Evolutionary conservation across 2,888 invertebrate genomes (phyloP).

Genomic region (Kuschelorhynchus macadamiae): DNA sequence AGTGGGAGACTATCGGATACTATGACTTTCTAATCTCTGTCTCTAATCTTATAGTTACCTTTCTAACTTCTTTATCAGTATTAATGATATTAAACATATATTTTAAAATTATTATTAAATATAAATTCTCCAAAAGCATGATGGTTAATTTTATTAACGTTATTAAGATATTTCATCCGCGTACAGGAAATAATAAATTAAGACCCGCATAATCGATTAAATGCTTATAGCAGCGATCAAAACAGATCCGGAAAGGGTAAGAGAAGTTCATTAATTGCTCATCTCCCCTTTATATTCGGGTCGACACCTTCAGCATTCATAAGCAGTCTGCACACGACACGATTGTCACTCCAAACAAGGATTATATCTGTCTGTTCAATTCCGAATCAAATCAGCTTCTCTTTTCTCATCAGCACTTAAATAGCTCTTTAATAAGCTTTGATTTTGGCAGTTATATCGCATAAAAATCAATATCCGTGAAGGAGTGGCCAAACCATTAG

Average conservation of each 20-base stretch:
- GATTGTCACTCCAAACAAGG: conserved; percentile 64
- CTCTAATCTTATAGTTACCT: too few species aligned
- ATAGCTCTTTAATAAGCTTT: conserved; percentile 47
- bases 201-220: conserved; percentile 45
- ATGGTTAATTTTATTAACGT: too few species aligned
- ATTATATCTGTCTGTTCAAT: conserved; percentile 58
- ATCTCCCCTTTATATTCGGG: conserved; percentile 65
- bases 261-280: conserved; percentile 67
- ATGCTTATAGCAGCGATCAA: conserved; percentile 40
- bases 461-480: conserved; percentile 42
- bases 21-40: too few species aligned
- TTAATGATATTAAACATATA: too few species aligned
- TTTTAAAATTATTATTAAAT: too few species aligned
- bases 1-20: too few species aligned
- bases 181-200: conserved; percentile 37
- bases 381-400: conserved; percentile 39
- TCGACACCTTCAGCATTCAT: conserved; percentile 68
- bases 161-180: background rate
- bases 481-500: too few species aligned
- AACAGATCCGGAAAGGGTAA: conserved; percentile 51
- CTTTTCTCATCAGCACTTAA: conserved; percentile 44
- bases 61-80: too few species aligned
- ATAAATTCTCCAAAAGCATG: too few species aligned
- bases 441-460: conserved; percentile 40
- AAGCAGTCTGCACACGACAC: conserved; percentile 67